These are phyloP conservation scores for Oreochromis spilurus DNA, from an alignment of 2,113 vertebrate genomes.

Conservation along the genomic window DNA sequence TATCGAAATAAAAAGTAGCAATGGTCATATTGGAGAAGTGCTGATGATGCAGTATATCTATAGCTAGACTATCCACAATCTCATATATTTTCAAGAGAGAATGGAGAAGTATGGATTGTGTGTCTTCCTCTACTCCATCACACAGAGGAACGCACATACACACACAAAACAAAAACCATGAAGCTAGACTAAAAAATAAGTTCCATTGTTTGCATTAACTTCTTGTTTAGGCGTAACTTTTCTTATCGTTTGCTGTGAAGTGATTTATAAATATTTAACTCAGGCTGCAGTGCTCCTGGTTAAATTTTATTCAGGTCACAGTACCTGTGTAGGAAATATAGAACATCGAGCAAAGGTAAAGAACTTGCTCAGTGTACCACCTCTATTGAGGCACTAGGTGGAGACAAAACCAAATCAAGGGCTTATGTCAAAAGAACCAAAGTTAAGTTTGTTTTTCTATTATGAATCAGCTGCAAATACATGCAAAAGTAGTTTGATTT, in stretches of 20 bases:
- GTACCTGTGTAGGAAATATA: neutral
- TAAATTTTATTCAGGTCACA: constrained; percentile 29
- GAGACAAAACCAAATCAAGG: neutral
- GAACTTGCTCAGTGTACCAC: neutral
- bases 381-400: neutral
- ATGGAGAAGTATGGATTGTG: neutral
- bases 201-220: neutral
- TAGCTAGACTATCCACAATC: neutral
- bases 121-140: neutral
- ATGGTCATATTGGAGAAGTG: neutral
- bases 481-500: neutral
- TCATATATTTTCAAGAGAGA: neutral
- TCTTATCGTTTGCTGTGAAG: constrained; percentile 15
- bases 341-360: neutral
- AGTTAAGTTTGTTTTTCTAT: neutral
- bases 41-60: neutral
- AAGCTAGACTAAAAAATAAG: neutral
- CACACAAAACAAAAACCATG: neutral
- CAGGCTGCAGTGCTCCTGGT: neutral
- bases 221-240: neutral
- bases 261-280: constrained; percentile 47
- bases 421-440: neutral
- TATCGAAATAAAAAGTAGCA: neutral
- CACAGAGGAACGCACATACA: neutral
- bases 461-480: neutral